Base-by-base conservation (phyloP, 2,888 invertebrate genomes). In the Ethmia dodecea region DNA sequence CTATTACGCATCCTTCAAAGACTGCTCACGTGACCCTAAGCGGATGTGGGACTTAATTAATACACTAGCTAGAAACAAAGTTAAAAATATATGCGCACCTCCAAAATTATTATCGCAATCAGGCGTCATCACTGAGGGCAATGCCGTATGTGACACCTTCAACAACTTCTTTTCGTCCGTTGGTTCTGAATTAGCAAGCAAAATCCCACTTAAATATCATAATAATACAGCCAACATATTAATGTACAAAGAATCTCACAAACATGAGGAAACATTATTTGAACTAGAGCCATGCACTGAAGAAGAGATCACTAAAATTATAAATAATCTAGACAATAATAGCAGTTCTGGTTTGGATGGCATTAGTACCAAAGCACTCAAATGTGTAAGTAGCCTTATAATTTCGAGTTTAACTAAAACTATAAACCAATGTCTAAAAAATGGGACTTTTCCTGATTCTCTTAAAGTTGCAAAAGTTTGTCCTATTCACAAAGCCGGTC, bases 401-500 rank as follows among this genome's bases (percentile, higher is more conserved):
- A 6, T 11, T 8, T 2, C 3, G 9, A 12, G 18, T 11, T n/a
- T 43, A 30, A 32, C 35, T 10, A 22, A 31, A 15, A 36, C 28
- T n/a, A 35, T 35, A 15, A 42, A 42, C 13, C 5, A 18, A 18
- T 18, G 18, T 8, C 5, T 18, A 5, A 18, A 18, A 5, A 8
- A 18, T 18, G 18, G 18, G 8, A 5, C 5, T 8, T 18, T 18
- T 8, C 18, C 18, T 5, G 8, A 51, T 13, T 25, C 13, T n/a
- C n/a, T n/a, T n/a, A n/a, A n/a, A n/a, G n/a, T n/a, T n/a, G n/a
- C n/a, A n/a, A n/a, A n/a, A n/a, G 44, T 50, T 0, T 39, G 33
- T 5, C 48, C 47, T 1, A 37, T 49, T 2, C 42, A 35, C 27
- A 52, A 52, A 31, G 33, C 42, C 1, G 45, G 47, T 2, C 11